Evolutionary conservation across 2,888 invertebrate species (phyloP), one percentile per base, ranked within the genome.

Genomic region (Creontiades dilutus): DNA sequence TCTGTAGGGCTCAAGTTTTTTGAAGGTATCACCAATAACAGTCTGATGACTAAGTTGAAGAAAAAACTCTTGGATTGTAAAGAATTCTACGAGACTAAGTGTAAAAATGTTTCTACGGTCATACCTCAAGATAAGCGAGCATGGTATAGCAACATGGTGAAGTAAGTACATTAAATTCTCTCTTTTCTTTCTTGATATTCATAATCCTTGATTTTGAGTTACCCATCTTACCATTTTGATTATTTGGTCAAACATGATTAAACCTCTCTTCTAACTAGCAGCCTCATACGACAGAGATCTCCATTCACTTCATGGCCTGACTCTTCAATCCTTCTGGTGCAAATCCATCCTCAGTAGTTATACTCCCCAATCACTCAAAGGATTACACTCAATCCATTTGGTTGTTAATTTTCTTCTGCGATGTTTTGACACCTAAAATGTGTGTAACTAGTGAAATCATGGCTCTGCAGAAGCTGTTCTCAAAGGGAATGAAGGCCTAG

Each of bases 1-100:
- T 96, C 96, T 90, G 95, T 96, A 0, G 96, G 97, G 0, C 95
- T 96, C 91, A 95, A 95, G 92, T 96, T 97, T 93, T 97, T 97
- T 92, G 96, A 96, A 91, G 95, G 95, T 1, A 94, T 96, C 93
- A 94, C 95, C 16, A 95, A 96, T 92, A 93, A 95, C 48, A 95
- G 94, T 84, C 95, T 95, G 92, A 93, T 96, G 92, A 97, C 96
- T 92, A 95, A 95, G 92, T 94, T 97, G 91, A 96, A 96, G 92
- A 95, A 95, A 91, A 94, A 95, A 89, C 93, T 97, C 7, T 95
- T 95, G 91, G 96, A 96, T 86, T 95, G 95, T 0, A 94, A 95
- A 5, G 94, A 95, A 12, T 94, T 94, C 92, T 95, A 95, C 92
- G 93, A 94, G 91, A 92, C 93, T 2, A 94, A 94, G 92, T 91